Percentiles rank a stretch among this genome's conserved stretches.
These are phyloP conservation scores for Pristionchus mayeri DNA, from an alignment of 2,888 invertebrate genomes.

Conservation along the genomic window DNA sequence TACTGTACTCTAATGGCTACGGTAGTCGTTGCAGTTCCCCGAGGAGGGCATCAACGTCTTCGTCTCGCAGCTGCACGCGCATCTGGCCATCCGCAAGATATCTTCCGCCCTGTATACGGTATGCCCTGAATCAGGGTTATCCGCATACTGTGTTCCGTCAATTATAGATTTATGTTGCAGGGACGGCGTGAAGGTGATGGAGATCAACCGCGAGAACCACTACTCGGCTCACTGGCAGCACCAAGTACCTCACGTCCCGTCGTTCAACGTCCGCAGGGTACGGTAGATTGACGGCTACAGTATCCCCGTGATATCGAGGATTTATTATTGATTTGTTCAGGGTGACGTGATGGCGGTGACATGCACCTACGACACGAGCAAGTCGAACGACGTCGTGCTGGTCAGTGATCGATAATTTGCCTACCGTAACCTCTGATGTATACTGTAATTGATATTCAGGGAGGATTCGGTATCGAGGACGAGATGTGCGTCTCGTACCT, in stretches of 20 bases:
- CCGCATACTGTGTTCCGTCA: no score
- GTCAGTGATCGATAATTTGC: no score
- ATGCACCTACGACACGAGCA: conserved; percentile 88
- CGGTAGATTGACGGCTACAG: not conserved
- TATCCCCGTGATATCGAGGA: not conserved
- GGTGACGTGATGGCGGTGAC: conserved; percentile 94
- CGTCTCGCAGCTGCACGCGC: conserved; percentile 96
- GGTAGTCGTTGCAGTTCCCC: conserved; percentile 79
- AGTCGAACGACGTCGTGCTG: conserved; percentile 65
- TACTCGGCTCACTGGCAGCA: conserved; percentile 99
- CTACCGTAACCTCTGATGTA: not conserved
- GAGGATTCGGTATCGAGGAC: conserved; percentile 95
- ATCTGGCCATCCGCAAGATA: conserved; percentile 89
- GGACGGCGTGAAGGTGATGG: conserved; percentile 85
- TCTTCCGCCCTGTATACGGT: conserved; percentile 84
- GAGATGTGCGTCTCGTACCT: conserved; percentile 99
- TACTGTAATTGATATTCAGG: conserved; percentile 78
- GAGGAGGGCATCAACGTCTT: conserved; percentile 89
- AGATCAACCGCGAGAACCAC: conserved; percentile 92
- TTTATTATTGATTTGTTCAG: conserved; percentile 79
- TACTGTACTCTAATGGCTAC: no score
- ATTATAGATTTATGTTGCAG: not conserved
- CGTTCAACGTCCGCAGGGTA: conserved; percentile 57
- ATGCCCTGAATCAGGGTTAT: not conserved
- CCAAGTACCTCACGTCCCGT: conserved; percentile 56